phyloP scores from a whole-genome alignment of 2,113 vertebrate species.

The Aramus guarauna region DNA sequence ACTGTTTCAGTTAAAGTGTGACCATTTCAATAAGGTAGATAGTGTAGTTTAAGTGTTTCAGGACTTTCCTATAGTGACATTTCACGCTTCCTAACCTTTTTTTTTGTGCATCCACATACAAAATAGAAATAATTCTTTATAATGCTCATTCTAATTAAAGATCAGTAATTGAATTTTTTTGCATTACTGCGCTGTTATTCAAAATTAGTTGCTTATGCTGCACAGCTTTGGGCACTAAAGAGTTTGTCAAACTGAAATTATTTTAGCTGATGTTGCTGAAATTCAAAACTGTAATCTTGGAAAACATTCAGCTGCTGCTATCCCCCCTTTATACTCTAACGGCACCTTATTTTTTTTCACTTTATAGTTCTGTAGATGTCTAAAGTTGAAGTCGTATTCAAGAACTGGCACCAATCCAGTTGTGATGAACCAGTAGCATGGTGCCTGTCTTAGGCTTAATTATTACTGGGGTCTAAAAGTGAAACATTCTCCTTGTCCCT shows the following conservation, averaged over 20 bases:
- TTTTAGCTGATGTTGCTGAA: not conserved
- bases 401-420: not conserved
- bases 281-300: not conserved
- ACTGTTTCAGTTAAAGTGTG: not conserved
- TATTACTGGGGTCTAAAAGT: not conserved
- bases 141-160: not conserved
- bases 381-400: not conserved
- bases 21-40: not conserved
- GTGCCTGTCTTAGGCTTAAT: not conserved
- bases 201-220: not conserved
- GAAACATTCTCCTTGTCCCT: not conserved
- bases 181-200: not conserved
- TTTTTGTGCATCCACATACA: not conserved
- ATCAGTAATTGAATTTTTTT: not conserved
- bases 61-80: not conserved
- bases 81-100: not conserved
- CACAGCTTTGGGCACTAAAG: not conserved
- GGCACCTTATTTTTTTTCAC: not conserved
- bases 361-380: not conserved
- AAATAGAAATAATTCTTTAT: not conserved
- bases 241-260: not conserved
- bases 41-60: not conserved
- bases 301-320: not conserved
- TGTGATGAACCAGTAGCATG: not conserved
- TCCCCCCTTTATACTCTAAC: not conserved